Conservation (phyloP, 1,140 invertebrate species). For the Eulimnadia texana region DNA sequence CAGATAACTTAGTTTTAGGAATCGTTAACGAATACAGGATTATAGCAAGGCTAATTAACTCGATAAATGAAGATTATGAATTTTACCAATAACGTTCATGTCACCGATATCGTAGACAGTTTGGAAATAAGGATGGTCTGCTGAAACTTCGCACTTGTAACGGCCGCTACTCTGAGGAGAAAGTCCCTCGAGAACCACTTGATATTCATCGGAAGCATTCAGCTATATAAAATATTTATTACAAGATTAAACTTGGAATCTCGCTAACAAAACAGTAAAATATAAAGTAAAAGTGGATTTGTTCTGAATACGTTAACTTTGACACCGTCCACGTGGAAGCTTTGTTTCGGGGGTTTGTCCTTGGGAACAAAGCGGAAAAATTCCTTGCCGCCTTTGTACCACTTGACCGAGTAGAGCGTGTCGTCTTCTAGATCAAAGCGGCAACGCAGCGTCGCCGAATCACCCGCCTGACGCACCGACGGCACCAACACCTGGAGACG, state of each 20-base stretch:
- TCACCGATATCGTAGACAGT: conserved; percentile 12
- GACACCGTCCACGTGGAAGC: conserved; percentile 26
- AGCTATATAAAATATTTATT: neutral
- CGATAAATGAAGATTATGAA: no score
- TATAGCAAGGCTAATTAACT: no score
- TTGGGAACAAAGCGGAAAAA: conserved; percentile 44
- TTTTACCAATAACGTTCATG: neutral
- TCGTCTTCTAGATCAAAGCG: conserved; percentile 8
- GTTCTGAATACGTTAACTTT: conserved; percentile 25
- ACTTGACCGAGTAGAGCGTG: conserved; percentile 45
- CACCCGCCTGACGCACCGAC: neutral
- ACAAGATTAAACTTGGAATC: no score
- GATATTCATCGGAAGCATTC: conserved; percentile 5
- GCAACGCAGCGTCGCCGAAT: neutral
- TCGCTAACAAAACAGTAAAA: no score
- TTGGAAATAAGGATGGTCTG: conserved; percentile 25
- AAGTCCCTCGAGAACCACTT: conserved; percentile 6
- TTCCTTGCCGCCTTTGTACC: conserved; percentile 46
- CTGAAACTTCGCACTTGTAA: conserved; percentile 28
- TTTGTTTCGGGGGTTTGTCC: conserved; percentile 24
- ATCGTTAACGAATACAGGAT: no score
- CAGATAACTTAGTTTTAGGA: no score
- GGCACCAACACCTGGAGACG: neutral
- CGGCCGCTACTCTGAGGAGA: conserved; percentile 19
- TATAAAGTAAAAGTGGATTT: no score